Evolutionary conservation across 2,888 invertebrate genomes (phyloP).

Genomic region (Tolmerus cingulatus): DNA sequence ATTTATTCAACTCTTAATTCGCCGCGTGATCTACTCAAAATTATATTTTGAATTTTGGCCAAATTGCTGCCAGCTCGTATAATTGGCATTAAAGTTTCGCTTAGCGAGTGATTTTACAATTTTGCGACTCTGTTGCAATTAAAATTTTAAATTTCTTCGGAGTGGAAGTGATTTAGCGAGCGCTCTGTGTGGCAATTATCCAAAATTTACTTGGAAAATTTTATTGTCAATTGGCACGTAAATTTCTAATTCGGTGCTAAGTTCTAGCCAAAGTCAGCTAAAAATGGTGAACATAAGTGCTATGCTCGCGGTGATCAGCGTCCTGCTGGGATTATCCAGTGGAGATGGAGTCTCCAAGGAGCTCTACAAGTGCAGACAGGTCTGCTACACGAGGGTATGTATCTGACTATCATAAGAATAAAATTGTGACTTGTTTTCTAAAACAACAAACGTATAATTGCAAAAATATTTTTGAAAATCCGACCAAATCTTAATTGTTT

Average conservation of each 20-base stretch:
- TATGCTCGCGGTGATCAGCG: conserved; percentile 45
- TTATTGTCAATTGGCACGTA: neutral
- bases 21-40: neutral
- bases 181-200: neutral
- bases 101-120: neutral
- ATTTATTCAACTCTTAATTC: neutral
- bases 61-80: neutral
- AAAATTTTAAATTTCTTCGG: neutral
- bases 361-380: conserved; percentile 61
- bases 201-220: neutral
- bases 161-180: neutral
- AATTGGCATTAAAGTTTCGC: neutral
- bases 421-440: neutral
- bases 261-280: neutral
- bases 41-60: neutral
- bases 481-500: neutral
- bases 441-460: neutral
- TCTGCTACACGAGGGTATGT: conserved; percentile 62
- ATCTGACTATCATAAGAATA: neutral
- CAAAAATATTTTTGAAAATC: neutral
- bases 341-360: conserved; percentile 56
- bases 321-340: conserved; percentile 49
- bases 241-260: neutral
- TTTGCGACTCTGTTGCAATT: neutral
- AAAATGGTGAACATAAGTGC: conserved; percentile 39